Base-by-base conservation (phyloP, 2,113 vertebrate species). In the Miniopterus natalensis region DNA sequence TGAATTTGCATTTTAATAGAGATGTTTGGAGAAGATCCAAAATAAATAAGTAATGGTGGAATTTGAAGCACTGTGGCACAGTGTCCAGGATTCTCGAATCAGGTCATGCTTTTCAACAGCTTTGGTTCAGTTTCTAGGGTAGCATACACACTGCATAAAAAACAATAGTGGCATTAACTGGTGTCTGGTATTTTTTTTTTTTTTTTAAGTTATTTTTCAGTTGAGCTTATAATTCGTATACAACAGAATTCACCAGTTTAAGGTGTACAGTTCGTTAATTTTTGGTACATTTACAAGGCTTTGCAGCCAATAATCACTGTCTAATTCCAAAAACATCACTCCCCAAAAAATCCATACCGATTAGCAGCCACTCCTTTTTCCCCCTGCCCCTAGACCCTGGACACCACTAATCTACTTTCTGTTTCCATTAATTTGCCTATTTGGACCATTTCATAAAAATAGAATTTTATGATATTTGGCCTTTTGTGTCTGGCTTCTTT, bases 1-100 rank as follows among this genome's bases (percentile, higher is more conserved):
- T 55, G 7, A 59, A 79, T 93, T 95, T 95, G 18, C 27, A 25
- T 84, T 93, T 75, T 97, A 61, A 74, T 45, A 80, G 65, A 88
- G 31, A 21, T 84, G 90, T 93, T 75, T 80, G n/a, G 61, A 80
- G 65, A 87, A 36, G 15, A 25, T 83, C 77, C 36, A 80, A 49
- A 95, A 91, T 83, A 84, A 93, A 84, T 90, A 92, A 89, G 10
- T 90, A 92, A 63, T n/a, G 79, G 45, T 95, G 77, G 51, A 25
- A 80, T 92, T 89, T 92, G 66, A 68, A 92, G 59, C 18, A 66
- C 51, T 95, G 0, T 61, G 49, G n/a, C 23, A 61, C 12, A 61
- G 21, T 27, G n/a, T 84, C 73, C 53, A 65, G 25, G 40, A 84
- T 88, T 88, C 31, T 84, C 63, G 84, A 84, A 93, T 87, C 36